Evolutionary conservation across 2,888 invertebrate genomes (phyloP), one percentile per base, ranked within the genome.

Genomic region (Ganaspis brasiliensis): DNA sequence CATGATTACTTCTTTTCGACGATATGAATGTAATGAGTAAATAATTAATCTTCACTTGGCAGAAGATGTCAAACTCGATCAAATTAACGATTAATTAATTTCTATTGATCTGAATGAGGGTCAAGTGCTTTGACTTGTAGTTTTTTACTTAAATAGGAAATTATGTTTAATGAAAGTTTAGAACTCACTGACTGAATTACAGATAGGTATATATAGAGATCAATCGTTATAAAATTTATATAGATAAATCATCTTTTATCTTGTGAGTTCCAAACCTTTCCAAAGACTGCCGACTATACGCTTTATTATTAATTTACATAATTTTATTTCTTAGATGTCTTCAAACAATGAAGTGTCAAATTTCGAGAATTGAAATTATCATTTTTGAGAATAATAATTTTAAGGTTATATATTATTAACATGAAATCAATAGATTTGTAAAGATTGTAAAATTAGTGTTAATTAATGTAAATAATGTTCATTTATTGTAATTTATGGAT

Each of bases 261-360:
- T 79, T 67, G 74, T 72, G 79, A 67, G 77, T 82, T 82, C 80
- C 81, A 75, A 83, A 84, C 77, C 78, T 82, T 82, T 86, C 82
- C 79, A 81, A 87, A 85, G 80, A 87, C 86, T 89, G 86, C 86
- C 86, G 81, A 80, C 52, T 79, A 74, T 75, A 83, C 79, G 81
- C 80, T 82, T 83, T 80, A 81, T 63, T 21, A 21, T 63, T 63
- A 37, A 14, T 21, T 40, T 21, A 63, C 52, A 9, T 16, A 52
- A 16, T 52, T 52, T 52, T 19, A 19, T 6, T 52, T 52, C 19
- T 52, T 2, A 52, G 9, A 19, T n/a, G n/a, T n/a, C n/a, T n/a
- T n/a, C n/a, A 52, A 0, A 19, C 16, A 16, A 19, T 16, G 16
- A 49, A 16, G 16, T 8, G 5, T 14, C 14, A 19, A 52, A 49